Percentiles rank a stretch among this genome's conserved stretches.
phyloP scores from a whole-genome alignment of 2,113 vertebrate species.

The Machaerirhynchus nigripectus region DNA sequence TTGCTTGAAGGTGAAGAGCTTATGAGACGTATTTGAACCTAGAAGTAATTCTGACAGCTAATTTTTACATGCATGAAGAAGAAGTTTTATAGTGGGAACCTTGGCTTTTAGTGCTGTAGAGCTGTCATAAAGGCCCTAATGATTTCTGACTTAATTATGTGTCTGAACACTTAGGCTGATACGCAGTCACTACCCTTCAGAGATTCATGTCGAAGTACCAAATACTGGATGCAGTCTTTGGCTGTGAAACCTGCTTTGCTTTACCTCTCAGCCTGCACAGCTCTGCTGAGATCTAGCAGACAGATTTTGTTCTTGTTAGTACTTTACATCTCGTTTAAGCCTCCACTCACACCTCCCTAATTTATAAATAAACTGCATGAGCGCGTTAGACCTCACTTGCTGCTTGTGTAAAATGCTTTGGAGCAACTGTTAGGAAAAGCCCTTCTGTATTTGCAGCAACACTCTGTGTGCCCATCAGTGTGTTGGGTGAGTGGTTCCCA shows the following conservation, averaged over 20 bases:
- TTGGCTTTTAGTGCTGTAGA: background rate
- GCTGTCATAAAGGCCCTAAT: background rate
- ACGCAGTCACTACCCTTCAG: background rate
- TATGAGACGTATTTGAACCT: background rate
- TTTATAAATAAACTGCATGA: background rate
- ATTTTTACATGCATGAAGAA: background rate
- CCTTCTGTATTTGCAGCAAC: background rate
- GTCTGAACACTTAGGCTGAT: background rate
- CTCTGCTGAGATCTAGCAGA: background rate
- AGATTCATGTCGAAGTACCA: background rate
- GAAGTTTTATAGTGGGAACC: background rate
- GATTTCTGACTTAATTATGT: constrained; percentile 7
- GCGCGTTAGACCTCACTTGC: rapidly evolving
- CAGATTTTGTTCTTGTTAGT: background rate
- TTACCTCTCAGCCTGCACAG: background rate
- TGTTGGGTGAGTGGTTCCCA: background rate
- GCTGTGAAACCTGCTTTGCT: background rate
- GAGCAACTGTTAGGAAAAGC: background rate
- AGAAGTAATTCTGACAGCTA: constrained; percentile 23
- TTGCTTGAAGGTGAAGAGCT: constrained; percentile 23
- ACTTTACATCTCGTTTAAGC: background rate
- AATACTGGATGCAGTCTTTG: background rate
- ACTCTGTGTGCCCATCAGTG: background rate
- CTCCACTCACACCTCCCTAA: background rate
- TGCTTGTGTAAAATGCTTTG: background rate